Base-by-base conservation (phyloP, 2,113 vertebrate species). In the Entomyzon cyanotis region DNA sequence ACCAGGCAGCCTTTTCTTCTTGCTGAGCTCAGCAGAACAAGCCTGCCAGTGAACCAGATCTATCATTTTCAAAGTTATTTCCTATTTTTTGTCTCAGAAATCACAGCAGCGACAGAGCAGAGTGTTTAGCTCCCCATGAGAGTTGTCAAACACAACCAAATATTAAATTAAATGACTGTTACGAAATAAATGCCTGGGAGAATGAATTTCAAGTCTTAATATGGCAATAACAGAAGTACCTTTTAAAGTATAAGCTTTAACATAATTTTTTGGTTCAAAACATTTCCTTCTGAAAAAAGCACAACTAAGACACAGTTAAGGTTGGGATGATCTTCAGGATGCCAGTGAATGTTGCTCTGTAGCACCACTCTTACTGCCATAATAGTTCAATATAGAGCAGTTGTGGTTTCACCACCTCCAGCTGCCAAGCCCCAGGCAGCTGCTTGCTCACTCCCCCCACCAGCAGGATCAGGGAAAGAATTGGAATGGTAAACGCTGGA, bases 11-110 rank as follows among this genome's bases (percentile, higher is more conserved):
- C 47, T 63, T 44, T 67, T 44, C 31, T 53, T 22, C 44, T 65
- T 68, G 92, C 93, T 93, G 84, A 94, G 74, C 87, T 86, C 52
- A 78, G 83, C 92, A 96, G 76, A 93, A 81, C 22, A 31, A 55
- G 64, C 24, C 71, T 15, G 28, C 46, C 58, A 39, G 67, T 80
- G 85, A 80, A 73, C n/a, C 47, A 70, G 50, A 62, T 33, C 37
- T 90, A 5, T 84, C 4, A 65, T 79, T 84, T 87, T 64, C 62
- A 35, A 75, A 87, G 65, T 79, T 87, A 39, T 76, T 94, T 82
- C 18, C 1, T 70, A 15, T 67, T 92, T 91, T 87, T 88, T 59
- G 39, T 79, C 42, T 79, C 35, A 41, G 60, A 71, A 90, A 50
- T 84, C 47, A 31, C 47, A 56, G 60, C 56, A 59, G 31, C 18